These are phyloP conservation scores for Sarcophaga bullata DNA, from an alignment of 1,140 invertebrate genomes.

Conservation along the genomic window DNA sequence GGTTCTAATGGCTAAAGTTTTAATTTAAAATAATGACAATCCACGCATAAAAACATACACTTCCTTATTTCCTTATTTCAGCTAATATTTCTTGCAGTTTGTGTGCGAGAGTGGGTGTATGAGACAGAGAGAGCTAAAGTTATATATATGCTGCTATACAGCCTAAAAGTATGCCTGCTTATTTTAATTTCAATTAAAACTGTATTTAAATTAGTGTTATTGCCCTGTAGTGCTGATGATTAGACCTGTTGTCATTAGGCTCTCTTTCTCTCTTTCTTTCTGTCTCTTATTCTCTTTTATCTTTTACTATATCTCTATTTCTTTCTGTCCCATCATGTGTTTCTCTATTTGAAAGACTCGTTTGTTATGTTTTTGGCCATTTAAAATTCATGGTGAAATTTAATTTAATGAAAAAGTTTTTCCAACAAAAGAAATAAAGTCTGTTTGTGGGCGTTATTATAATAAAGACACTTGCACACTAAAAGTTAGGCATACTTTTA, in stretches of 20 bases:
- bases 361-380: too few relatives aligned
- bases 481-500: too few relatives aligned
- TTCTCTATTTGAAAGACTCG: too few relatives aligned
- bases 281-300: neutral
- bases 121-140: neutral
- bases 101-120: too few relatives aligned
- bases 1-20: neutral
- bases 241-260: neutral
- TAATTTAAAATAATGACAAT: conserved; percentile 9
- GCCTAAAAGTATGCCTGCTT: conserved; percentile 5
- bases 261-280: neutral
- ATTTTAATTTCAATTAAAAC: conserved; percentile 7
- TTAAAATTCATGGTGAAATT: too few relatives aligned
- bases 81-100: neutral
- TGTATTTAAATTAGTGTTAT: neutral
- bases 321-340: too few relatives aligned
- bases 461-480: too few relatives aligned
- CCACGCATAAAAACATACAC: neutral
- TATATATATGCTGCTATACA: neutral
- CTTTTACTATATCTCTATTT: too few relatives aligned
- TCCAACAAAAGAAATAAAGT: too few relatives aligned
- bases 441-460: too few relatives aligned
- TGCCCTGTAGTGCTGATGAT: neutral
- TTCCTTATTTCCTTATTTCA: neutral
- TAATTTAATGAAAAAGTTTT: too few relatives aligned